These are phyloP conservation scores for Naso thynnoides DNA, from an alignment of 2,797 vertebrate species.

Conservation along the genomic window DNA sequence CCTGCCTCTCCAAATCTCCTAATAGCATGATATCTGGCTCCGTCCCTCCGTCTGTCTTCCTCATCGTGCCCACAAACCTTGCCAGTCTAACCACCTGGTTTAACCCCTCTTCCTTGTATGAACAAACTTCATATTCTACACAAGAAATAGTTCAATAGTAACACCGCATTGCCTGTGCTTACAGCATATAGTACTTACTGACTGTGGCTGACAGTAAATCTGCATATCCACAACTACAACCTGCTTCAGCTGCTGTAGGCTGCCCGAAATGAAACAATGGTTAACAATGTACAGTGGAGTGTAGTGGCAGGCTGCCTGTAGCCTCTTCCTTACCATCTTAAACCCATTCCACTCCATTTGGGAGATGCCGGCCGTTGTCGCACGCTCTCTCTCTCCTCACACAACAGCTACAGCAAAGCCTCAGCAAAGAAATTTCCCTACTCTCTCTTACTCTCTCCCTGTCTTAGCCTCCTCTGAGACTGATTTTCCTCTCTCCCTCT, in stretches of 20 bases:
- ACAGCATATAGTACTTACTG: constrained; percentile 18
- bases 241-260: constrained; percentile 32
- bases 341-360: constrained; percentile 99
- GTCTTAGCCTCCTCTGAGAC: constrained; percentile 68
- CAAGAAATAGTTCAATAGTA: constrained; percentile 58
- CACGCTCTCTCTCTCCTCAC: constrained; percentile 67
- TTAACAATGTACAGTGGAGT: constrained; percentile 40
- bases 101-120: constrained; percentile 11
- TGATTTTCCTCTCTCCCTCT: constrained; percentile 31
- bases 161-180: constrained; percentile 24
- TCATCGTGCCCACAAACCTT: constrained; percentile 42
- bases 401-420: constrained; percentile 71
- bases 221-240: constrained; percentile 40
- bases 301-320: constrained; percentile 61
- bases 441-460: constrained; percentile 59
- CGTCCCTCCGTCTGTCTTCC: constrained; percentile 46
- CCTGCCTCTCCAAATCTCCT: constrained; percentile 57
- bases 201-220: constrained; percentile 31
- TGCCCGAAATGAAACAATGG: constrained; percentile 41
- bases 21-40: constrained; percentile 47
- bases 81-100: constrained; percentile 18
- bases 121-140: constrained; percentile 62
- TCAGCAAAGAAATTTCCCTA: constrained; percentile 67
- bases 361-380: constrained; percentile 88
- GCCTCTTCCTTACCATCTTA: constrained; percentile 97